Evolutionary conservation across 2,888 invertebrate species (phyloP).

Genomic region (Megastigmus dorsalis): DNA sequence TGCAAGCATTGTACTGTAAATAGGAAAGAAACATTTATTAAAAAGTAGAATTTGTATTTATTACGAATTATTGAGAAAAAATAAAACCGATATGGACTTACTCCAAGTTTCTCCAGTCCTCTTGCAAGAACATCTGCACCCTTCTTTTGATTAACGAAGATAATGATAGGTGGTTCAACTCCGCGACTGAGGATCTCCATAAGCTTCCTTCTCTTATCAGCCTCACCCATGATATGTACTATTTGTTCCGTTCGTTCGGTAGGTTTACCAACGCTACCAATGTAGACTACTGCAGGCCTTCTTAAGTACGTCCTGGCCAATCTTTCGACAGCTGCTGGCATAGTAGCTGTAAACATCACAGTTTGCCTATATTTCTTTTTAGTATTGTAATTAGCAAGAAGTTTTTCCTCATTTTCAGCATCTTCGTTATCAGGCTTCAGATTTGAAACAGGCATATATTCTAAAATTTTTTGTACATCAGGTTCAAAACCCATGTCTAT

Average conservation of each 20-base stretch:
- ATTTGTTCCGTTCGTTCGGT: slow-evolving; percentile 98
- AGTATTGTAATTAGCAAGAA: slow-evolving; percentile 94
- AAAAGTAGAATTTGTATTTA: neutral
- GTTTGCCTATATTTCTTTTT: slow-evolving; percentile 99
- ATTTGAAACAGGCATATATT: slow-evolving; percentile 98
- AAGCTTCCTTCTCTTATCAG: slow-evolving; percentile 96
- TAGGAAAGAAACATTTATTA: slow-evolving; percentile 25
- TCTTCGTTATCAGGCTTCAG: slow-evolving; percentile 98
- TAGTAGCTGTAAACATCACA: slow-evolving; percentile 99
- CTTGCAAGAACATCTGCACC: slow-evolving; percentile 98
- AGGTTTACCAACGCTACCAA: slow-evolving; percentile 97
- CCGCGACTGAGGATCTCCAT: slow-evolving; percentile 93
- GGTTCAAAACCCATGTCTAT: slow-evolving; percentile 99
- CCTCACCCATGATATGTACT: slow-evolving; percentile 95
- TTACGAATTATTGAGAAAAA: neutral
- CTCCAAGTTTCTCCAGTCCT: slow-evolving; percentile 95
- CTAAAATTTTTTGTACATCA: slow-evolving; percentile 97
- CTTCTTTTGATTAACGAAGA: slow-evolving; percentile 99
- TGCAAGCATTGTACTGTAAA: slow-evolving; percentile 92
- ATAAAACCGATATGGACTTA: slow-evolving; percentile 66
- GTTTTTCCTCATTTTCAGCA: slow-evolving; percentile 93
- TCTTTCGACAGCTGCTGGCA: slow-evolving; percentile 98
- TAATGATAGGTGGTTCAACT: slow-evolving; percentile 97
- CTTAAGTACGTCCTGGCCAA: slow-evolving; percentile 95
- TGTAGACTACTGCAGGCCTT: slow-evolving; percentile 97